A percentile compares a stretch with the other conserved stretches of the same genome.
Conservation (phyloP, 2,888 invertebrate genomes). For the Ochropleura leucogaster region DNA sequence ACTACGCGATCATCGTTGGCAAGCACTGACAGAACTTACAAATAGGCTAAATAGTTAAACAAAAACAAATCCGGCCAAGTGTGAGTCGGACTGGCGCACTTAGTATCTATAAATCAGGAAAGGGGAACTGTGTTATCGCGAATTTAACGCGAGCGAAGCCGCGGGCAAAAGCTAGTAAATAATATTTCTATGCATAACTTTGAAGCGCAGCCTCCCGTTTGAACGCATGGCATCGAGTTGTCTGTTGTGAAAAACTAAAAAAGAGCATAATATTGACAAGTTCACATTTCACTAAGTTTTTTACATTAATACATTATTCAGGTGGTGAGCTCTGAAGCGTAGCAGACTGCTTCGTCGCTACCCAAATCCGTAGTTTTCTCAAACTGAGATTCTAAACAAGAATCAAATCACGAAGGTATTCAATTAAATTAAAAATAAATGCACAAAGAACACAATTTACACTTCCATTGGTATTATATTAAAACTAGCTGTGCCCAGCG, state of each 20-base stretch:
- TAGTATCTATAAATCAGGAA: no score
- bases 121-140: no score
- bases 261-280: neutral
- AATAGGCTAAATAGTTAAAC: constrained; percentile 7
- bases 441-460: no score
- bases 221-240: neutral
- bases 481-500: no score
- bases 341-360: neutral
- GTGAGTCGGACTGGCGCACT: no score
- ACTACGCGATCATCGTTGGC: constrained; percentile 3
- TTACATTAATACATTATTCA: neutral
- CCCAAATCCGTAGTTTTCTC: neutral
- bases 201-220: neutral
- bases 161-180: no score
- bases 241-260: neutral
- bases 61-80: neutral
- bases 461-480: no score
- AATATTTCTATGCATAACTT: neutral
- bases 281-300: neutral
- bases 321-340: neutral
- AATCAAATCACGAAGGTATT: neutral
- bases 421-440: no score
- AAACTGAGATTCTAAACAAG: neutral
- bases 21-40: constrained; percentile 3
- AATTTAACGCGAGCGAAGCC: no score